Evolutionary conservation across 2,888 invertebrate species (phyloP).

Genomic region (Monopis laevigella): DNA sequence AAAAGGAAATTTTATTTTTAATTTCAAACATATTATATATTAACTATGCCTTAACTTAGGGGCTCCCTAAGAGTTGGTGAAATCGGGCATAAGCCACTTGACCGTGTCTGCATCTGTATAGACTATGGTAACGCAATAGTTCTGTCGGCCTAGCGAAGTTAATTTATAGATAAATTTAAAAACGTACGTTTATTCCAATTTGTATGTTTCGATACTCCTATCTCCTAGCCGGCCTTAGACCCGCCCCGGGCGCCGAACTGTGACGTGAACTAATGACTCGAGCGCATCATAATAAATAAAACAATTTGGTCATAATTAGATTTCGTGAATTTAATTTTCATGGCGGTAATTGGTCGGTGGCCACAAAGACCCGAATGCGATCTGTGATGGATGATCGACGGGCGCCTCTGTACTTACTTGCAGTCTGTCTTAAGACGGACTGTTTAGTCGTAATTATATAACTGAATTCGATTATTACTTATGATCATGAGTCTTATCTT

Average conservation of each 20-base stretch:
- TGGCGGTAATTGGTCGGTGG: constrained; percentile 66
- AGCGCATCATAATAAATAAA: constrained; percentile 68
- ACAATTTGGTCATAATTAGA: constrained; percentile 69
- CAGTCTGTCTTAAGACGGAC: constrained; percentile 62
- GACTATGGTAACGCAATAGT: too few relatives aligned
- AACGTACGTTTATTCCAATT: too few relatives aligned
- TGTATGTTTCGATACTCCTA: too few relatives aligned
- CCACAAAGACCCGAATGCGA: constrained; percentile 57
- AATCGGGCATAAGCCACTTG: too few relatives aligned
- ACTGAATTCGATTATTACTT: constrained; percentile 58
- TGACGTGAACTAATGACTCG: constrained; percentile 64
- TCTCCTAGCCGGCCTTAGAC: constrained; percentile 36
- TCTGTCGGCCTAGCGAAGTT: too few relatives aligned
- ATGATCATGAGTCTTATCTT: too few relatives aligned
- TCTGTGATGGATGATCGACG: constrained; percentile 64
- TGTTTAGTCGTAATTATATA: constrained; percentile 52
- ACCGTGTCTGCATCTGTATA: too few relatives aligned
- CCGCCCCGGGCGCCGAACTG: constrained; percentile 54
- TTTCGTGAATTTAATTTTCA: constrained; percentile 69
- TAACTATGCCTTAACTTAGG: too few relatives aligned
- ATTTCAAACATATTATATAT: too few relatives aligned
- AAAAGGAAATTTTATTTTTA: too few relatives aligned
- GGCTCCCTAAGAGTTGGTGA: too few relatives aligned
- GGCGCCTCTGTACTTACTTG: constrained; percentile 52
- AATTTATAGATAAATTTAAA: too few relatives aligned